Base-by-base conservation (phyloP, 2,888 invertebrate species). In the Nasonia oneida region DNA sequence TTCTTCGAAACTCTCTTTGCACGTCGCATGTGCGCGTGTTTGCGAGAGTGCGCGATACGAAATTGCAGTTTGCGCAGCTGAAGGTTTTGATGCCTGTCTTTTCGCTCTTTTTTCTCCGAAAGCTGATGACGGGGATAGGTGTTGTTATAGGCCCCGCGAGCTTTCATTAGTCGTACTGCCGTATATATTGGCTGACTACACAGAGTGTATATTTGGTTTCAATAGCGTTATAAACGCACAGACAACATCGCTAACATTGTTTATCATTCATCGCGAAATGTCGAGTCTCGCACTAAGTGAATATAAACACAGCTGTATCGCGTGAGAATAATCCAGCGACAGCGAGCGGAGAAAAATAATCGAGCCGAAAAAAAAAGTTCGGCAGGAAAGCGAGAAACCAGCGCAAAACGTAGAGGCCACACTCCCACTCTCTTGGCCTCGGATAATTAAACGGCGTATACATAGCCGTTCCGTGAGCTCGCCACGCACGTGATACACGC, bases 31-130 rank as follows among this genome's bases (percentile, higher is more conserved):
- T 64, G 39, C 47, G 67, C 4, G 23, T 33, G 18, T 37, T n/a
- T 33, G 15, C 57, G 29, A 37, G 74, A 37, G 74, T 29, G 29
- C 61, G 37, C 42, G 39, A 14, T 77, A 71, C 23, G 64, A 85
- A 84, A 84, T 84, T 84, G 61, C 80, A 84, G 80, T 84, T 81
- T 84, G 81, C 81, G 70, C 57, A 76, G 57, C 84, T 47, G 33
- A 80, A 75, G 75, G 81, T 47, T 29, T 81, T 79, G 42, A 37
- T 37, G 64, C 18, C 70, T 64, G 5, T 23, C 61, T 73, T 74
- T 42, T 64, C n/a, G 29, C 77, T n/a, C 18, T 57, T 57, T 61
- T 61, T 23, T 61, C 47, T 64, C 57, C n/a, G 37, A 73, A 53
- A 3, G 53, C 23, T 10, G n/a, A 29, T 42, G 12, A 47, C 10